phyloP scores from a whole-genome alignment of 2,113 vertebrate species.

The Lynx canadensis region DNA sequence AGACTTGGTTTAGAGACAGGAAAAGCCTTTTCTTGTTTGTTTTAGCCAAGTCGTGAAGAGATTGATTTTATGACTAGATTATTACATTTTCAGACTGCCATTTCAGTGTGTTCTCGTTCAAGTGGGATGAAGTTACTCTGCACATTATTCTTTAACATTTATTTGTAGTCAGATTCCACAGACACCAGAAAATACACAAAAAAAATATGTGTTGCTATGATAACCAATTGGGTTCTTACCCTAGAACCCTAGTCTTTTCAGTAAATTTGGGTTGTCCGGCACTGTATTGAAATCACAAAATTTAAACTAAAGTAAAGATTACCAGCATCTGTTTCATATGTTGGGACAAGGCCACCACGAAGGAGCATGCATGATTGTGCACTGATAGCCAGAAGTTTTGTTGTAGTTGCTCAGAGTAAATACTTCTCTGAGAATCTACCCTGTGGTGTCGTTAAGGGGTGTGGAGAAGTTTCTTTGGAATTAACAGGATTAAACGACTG shows the following conservation, averaged over 20 bases:
- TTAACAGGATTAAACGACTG: not conserved
- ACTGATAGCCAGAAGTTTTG: not conserved
- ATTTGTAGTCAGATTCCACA: not conserved
- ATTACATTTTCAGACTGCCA: not conserved
- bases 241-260: not conserved
- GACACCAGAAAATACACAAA: not conserved
- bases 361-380: not conserved
- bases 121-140: not conserved
- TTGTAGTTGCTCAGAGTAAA: not conserved
- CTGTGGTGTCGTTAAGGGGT: not conserved
- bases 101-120: not conserved
- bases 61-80: slow-evolving; percentile 1
- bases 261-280: not conserved
- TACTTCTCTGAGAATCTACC: not conserved
- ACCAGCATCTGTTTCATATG: not conserved
- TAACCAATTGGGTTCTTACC: not conserved
- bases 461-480: not conserved
- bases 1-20: slow-evolving; percentile 21
- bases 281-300: slow-evolving; percentile 13
- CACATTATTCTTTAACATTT: not conserved
- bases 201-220: not conserved
- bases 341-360: not conserved
- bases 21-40: slow-evolving; percentile 53
- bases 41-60: slow-evolving; percentile 44
- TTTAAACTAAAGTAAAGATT: not conserved